Base-by-base conservation (phyloP, 1,140 invertebrate species). In the Manduca sexta region DNA sequence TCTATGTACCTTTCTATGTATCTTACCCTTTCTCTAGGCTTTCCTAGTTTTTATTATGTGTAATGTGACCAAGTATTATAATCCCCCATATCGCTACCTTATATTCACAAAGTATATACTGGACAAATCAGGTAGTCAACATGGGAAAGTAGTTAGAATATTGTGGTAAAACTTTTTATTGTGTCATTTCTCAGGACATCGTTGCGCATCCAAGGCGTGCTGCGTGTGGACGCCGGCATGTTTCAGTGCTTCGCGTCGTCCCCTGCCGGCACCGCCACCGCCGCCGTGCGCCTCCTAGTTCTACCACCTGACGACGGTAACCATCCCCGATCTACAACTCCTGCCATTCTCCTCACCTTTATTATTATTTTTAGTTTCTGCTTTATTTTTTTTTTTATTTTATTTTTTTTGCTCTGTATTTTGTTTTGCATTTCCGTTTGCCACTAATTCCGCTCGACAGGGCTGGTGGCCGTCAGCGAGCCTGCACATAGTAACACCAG, bases 201-300 rank as follows among this genome's bases (percentile, higher is more conserved):
- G 45, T 67, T 99, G 48, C 91, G 93, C 62, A 98, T 99, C 71
- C 92, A 97, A 50, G 97, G 97, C n/a, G 88, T 98, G 38, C 88
- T 99, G 49, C 78, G 86, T 34, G 91, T 92, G 53, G 97, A 99
- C 87, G 91, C 93, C 39, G 97, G 97, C 29, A 93, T 98, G 84
- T 99, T 98, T 82, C 96, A 98, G 84, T 99, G 97, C 86, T 88
- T 95, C 42, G 97, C 94, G 10, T 86, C 88, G n/a, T 98, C 98
- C 85, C 84, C 92, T 3, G 94, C 94, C 12, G 97, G 96, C 37
- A 94, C 91, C 69, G 90, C 96, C 10, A 94, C 97, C 82, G 91
- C 94, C 0, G 90, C 92, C 13, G 93, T 96, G 1, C 91, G 94
- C 52, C 88, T 99, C 2, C 87, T 91, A 7, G 93, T 98, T 16